Conservation (phyloP, 2,113 vertebrate genomes). For the Lophura nycthemera region DNA sequence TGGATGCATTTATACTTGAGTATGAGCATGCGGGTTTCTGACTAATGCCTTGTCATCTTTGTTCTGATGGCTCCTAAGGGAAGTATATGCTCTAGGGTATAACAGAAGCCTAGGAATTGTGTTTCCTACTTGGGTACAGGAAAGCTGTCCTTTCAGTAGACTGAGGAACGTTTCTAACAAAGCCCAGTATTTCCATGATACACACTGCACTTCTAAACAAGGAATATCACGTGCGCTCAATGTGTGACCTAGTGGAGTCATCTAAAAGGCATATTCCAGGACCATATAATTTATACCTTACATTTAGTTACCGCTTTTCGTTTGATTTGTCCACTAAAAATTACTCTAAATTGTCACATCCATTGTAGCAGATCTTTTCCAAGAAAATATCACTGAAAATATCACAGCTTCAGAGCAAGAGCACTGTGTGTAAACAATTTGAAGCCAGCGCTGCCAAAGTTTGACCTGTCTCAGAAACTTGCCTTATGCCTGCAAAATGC, state of each 20-base stretch:
- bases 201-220: not conserved
- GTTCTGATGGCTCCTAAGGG: constrained; percentile 13
- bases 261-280: not conserved
- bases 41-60: not conserved
- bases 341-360: not conserved
- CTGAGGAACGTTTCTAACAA: not conserved
- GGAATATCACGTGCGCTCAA: not conserved
- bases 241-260: not conserved
- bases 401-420: not conserved
- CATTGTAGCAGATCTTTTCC: not conserved
- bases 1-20: not conserved
- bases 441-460: not conserved
- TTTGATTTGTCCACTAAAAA: not conserved
- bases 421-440: not conserved
- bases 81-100: not conserved
- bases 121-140: not conserved
- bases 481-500: not conserved
- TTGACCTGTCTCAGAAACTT: not conserved
- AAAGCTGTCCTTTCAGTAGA: not conserved
- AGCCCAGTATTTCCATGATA: not conserved
- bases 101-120: not conserved
- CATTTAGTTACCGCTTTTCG: not conserved
- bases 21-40: not conserved
- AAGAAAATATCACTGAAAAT: not conserved
- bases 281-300: not conserved